Evolutionary conservation across 2,888 invertebrate genomes (phyloP).

Genomic region (Sinhomidia bicolor): DNA sequence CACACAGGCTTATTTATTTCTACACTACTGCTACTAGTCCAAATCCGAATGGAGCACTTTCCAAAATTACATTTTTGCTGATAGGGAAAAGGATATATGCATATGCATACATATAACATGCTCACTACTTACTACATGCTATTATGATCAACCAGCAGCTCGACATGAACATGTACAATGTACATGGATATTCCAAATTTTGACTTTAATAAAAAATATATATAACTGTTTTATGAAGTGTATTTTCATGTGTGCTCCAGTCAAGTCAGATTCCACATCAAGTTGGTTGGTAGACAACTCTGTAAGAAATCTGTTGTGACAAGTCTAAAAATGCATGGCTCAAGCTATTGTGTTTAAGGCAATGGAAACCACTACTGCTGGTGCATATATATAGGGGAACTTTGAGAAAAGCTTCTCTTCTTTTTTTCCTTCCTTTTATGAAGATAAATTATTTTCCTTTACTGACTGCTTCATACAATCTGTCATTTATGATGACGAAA

Average conservation of each 20-base stretch:
- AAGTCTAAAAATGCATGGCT: neutral
- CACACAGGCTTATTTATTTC: neutral
- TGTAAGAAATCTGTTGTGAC: constrained; percentile 28
- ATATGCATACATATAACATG: no score
- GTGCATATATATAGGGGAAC: no score
- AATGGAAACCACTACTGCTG: no score
- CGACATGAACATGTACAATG: no score
- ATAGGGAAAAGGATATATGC: neutral
- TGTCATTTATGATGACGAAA: constrained; percentile 4
- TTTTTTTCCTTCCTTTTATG: neutral
- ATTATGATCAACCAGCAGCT: no score
- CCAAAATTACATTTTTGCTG: constrained; percentile 8
- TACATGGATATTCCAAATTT: no score
- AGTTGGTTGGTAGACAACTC: neutral
- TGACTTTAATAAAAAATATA: no score
- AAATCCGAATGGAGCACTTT: constrained; percentile 24
- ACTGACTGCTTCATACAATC: neutral
- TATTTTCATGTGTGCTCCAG: neutral
- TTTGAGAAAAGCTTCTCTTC: neutral
- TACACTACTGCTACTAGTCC: neutral
- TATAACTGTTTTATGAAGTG: neutral
- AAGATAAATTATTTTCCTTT: neutral
- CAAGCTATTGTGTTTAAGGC: no score
- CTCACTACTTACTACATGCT: no score
- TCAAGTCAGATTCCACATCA: neutral